phyloP scores from a whole-genome alignment of 2,888 invertebrate genomes.

The Chaetoderma sp. region DNA sequence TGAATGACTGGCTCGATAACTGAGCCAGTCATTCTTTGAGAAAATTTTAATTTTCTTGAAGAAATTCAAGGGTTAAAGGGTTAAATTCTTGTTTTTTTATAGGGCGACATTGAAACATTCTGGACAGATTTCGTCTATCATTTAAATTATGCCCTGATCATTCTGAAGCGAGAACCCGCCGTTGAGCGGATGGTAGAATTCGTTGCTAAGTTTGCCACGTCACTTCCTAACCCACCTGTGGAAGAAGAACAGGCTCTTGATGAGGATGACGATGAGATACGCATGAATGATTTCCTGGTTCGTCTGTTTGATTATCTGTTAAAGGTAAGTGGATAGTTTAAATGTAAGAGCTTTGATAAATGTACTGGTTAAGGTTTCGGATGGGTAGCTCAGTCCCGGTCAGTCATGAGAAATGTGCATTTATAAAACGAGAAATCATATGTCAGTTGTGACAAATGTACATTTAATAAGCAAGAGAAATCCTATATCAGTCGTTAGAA shows the following conservation, averaged over 20 bases:
- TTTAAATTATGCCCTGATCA: constrained; percentile 76
- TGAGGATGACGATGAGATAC: constrained; percentile 30
- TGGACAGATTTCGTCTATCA: constrained; percentile 77
- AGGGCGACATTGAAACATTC: constrained; percentile 75
- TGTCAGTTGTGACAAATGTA: too few relatives aligned
- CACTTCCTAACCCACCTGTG: constrained; percentile 63
- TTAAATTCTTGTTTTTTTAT: constrained; percentile 44
- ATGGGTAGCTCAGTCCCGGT: too few relatives aligned
- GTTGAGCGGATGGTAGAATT: constrained; percentile 80
- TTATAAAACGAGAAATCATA: too few relatives aligned
- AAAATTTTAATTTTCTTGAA: too few relatives aligned
- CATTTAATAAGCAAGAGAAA: too few relatives aligned
- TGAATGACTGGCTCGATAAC: background rate
- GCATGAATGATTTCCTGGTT: constrained; percentile 72
- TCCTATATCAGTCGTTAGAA: too few relatives aligned
- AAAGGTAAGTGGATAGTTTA: constrained; percentile 70
- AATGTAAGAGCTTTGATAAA: background rate
- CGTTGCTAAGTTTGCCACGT: constrained; percentile 79
- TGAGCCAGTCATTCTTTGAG: too few relatives aligned
- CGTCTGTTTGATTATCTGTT: constrained; percentile 77
- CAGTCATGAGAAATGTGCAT: too few relatives aligned
- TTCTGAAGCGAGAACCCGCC: constrained; percentile 78
- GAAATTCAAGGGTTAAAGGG: background rate
- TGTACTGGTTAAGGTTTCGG: background rate
- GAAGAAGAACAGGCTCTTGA: constrained; percentile 20